A percentile compares a stretch with the other conserved stretches of the same genome.
phyloP scores from a whole-genome alignment of 2,888 invertebrate species.

The Chrysotoxum bicinctum region DNA sequence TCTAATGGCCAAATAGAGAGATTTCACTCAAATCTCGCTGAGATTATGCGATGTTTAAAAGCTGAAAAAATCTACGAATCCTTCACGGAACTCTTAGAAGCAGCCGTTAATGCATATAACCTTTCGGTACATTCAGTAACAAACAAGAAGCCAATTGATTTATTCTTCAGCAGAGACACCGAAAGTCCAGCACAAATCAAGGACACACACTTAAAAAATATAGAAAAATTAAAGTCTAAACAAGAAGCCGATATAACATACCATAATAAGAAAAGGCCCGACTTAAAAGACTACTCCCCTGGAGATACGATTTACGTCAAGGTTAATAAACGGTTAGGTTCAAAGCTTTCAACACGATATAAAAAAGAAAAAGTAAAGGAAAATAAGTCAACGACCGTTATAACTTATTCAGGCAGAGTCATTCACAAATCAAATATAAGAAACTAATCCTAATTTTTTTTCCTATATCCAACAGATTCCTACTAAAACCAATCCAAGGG shows the following conservation, averaged over 20 bases:
- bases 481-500: not conserved
- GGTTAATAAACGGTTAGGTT: conserved; percentile 16
- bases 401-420: conserved; percentile 2
- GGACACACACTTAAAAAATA: not conserved
- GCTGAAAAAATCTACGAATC: not conserved
- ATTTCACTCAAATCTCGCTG: no score
- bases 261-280: not conserved
- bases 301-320: conserved; percentile 5
- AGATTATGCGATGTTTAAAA: conserved; percentile 28
- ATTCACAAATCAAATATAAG: conserved; percentile 4
- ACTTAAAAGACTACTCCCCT: not conserved
- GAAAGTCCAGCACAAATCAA: conserved; percentile 5
- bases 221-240: not conserved
- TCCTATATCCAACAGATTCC: not conserved
- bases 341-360: conserved; percentile 4
- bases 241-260: not conserved
- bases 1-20: conserved; percentile 14
- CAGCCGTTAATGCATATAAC: conserved; percentile 17
- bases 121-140: conserved; percentile 27
- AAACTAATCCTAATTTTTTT: conserved; percentile 4
- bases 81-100: conserved; percentile 30
- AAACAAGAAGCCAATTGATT: conserved; percentile 17
- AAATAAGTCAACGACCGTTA: conserved; percentile 6
- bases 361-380: conserved; percentile 23
- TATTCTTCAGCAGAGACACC: conserved; percentile 33